Percentiles rank a stretch among this genome's conserved stretches.
phyloP scores from a whole-genome alignment of 2,888 invertebrate species.

The Drosophila sordidula region DNA sequence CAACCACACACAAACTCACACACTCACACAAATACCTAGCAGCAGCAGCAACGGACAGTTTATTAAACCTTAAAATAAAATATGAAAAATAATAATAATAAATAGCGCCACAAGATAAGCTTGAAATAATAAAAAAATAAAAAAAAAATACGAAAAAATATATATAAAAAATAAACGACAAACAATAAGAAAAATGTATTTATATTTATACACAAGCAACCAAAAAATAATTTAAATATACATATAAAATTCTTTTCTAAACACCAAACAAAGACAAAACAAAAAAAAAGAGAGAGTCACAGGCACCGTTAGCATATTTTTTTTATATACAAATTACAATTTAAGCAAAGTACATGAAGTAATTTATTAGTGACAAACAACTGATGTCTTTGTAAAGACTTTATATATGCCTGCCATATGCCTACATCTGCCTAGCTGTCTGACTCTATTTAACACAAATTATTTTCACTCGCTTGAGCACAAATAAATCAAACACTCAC shows the following conservation, averaged over 20 bases:
- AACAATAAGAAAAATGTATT: conserved; percentile 69
- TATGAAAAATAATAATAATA: conserved; percentile 9
- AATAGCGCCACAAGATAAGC: conserved; percentile 39
- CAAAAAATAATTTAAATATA: conserved; percentile 57
- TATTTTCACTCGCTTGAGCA: conserved; percentile 53
- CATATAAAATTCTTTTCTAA: conserved; percentile 43
- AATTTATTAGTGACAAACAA: conserved; percentile 70
- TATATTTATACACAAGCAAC: conserved; percentile 74
- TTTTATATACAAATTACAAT: conserved; percentile 74
- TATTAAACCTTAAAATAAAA: conserved; percentile 21
- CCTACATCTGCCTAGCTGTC: conserved; percentile 81
- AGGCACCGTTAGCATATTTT: conserved; percentile 77
- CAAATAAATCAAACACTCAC: conserved; percentile 9
- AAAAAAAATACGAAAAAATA: conserved; percentile 16
- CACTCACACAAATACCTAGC: conserved; percentile 30
- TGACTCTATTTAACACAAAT: conserved; percentile 57
- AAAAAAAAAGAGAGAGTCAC: conserved; percentile 45
- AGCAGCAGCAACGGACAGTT: conserved; percentile 41
- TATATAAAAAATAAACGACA: conserved; percentile 39
- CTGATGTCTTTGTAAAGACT: conserved; percentile 77
- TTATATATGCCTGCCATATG: conserved; percentile 80
- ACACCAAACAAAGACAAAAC: conserved; percentile 38
- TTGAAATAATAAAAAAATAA: conserved; percentile 29
- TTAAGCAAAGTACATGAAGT: conserved; percentile 63
- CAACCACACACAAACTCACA: conserved; percentile 12